phyloP scores from a whole-genome alignment of 2,888 invertebrate genomes.

The Oscheius myriophilus region DNA sequence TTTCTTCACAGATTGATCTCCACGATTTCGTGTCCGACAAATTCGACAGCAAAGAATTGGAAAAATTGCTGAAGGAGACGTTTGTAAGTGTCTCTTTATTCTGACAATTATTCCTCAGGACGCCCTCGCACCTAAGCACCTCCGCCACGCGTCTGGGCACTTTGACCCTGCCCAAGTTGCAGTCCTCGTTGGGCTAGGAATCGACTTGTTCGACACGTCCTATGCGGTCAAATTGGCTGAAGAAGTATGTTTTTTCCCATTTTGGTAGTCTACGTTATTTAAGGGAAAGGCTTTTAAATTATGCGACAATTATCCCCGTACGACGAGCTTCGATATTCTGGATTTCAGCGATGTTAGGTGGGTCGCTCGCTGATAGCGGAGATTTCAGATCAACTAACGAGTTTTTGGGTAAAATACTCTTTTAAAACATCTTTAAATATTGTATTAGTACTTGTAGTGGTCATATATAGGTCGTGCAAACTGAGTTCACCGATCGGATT shows the following conservation, averaged over 20 bases:
- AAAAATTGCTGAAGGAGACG: constrained; percentile 43
- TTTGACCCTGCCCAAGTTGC: constrained; percentile 40
- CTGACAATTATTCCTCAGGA: constrained; percentile 15
- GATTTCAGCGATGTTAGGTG: constrained; percentile 54
- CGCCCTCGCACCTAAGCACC: constrained; percentile 34
- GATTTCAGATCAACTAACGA: neutral
- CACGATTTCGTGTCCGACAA: constrained; percentile 42
- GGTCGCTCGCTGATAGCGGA: constrained; percentile 16
- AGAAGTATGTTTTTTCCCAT: constrained; percentile 34
- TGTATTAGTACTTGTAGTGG: too few relatives aligned
- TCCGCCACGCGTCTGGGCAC: constrained; percentile 38
- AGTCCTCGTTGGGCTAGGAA: constrained; percentile 53
- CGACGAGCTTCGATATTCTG: constrained; percentile 41
- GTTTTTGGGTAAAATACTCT: too few relatives aligned
- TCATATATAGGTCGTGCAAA: too few relatives aligned
- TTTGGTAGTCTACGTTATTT: constrained; percentile 15
- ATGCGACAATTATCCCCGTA: constrained; percentile 43
- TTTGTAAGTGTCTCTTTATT: constrained; percentile 37
- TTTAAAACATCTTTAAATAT: too few relatives aligned
- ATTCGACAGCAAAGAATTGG: constrained; percentile 42
- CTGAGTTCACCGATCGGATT: too few relatives aligned
- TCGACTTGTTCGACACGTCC: constrained; percentile 69
- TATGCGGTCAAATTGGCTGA: constrained; percentile 62
- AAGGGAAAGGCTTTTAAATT: constrained; percentile 46
- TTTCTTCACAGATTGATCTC: constrained; percentile 41